A percentile compares a stretch with the other conserved stretches of the same genome.
These are phyloP conservation scores for Sigmodon hispidus DNA, from an alignment of 2,113 vertebrate genomes.

Conservation along the genomic window DNA sequence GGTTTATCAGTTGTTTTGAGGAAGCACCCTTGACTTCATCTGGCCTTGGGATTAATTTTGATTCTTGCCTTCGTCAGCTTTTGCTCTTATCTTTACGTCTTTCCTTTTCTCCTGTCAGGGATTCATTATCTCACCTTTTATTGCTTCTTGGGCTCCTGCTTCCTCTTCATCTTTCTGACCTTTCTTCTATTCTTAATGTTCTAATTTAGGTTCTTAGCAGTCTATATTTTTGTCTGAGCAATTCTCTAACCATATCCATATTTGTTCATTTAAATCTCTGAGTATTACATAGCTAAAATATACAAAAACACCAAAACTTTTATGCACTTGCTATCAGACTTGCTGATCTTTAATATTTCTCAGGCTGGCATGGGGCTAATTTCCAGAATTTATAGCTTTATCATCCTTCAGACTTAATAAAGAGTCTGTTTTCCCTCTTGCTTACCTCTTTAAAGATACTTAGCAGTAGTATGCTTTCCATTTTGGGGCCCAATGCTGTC, in stretches of 20 bases:
- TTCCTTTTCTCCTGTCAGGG: background rate
- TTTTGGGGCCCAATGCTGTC: background rate
- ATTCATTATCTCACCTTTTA: conserved; percentile 29
- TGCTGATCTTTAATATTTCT: background rate
- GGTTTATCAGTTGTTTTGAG: conserved; percentile 1
- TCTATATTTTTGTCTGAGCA: conserved; percentile 2
- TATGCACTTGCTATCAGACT: background rate
- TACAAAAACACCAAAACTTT: conserved; percentile 6
- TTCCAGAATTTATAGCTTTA: background rate
- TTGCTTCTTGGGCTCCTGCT: background rate
- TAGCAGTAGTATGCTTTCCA: background rate
- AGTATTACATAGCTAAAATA: conserved; percentile 38
- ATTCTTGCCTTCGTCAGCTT: background rate
- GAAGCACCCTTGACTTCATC: background rate
- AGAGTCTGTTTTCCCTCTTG: background rate
- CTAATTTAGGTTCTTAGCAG: background rate
- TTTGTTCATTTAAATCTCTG: background rate
- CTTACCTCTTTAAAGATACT: background rate
- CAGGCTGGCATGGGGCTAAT: background rate
- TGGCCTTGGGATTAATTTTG: conserved; percentile 1
- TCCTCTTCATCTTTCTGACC: conserved; percentile 34
- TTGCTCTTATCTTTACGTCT: background rate
- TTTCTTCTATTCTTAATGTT: background rate
- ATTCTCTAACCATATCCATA: background rate
- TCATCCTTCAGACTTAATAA: background rate